These are phyloP conservation scores for Apodemus sylvaticus DNA, from an alignment of 2,113 vertebrate species.

Conservation along the genomic window DNA sequence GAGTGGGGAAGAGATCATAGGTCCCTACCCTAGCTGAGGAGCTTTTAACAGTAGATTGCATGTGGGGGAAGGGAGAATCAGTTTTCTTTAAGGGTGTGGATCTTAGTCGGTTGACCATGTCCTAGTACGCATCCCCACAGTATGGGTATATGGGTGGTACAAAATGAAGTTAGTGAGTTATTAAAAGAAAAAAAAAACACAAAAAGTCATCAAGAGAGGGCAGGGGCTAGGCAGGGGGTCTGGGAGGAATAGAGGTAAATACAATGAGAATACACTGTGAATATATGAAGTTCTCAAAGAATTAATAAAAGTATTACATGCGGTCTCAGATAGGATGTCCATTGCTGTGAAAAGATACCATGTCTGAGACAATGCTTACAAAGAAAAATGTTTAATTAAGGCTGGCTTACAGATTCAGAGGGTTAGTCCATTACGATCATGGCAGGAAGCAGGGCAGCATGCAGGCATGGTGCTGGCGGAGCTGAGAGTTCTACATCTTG, in stretches of 20 bases:
- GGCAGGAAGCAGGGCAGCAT: no score
- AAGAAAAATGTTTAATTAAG: no score
- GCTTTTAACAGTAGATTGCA: not conserved
- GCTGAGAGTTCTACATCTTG: no score
- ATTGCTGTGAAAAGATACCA: no score
- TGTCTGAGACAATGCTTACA: no score
- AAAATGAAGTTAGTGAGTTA: not conserved
- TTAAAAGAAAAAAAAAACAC: not conserved
- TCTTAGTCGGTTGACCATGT: not conserved
- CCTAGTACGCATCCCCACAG: not conserved
- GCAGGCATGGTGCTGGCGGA: no score
- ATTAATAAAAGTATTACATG: not conserved
- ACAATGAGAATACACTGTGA: not conserved
- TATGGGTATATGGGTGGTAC: not conserved
- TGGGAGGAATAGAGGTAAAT: not conserved
- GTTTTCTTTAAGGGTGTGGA: not conserved
- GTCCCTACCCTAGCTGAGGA: not conserved
- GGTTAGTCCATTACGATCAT: no score
- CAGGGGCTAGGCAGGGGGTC: not conserved
- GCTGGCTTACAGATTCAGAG: no score
- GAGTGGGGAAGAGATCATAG: not conserved
- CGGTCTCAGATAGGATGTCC: no score
- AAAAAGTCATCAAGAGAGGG: not conserved
- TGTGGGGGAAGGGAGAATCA: not conserved
- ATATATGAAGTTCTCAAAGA: not conserved